These are phyloP conservation scores for Schlechtendalia chinensis DNA, from an alignment of 1,140 invertebrate genomes.

Conservation along the genomic window DNA sequence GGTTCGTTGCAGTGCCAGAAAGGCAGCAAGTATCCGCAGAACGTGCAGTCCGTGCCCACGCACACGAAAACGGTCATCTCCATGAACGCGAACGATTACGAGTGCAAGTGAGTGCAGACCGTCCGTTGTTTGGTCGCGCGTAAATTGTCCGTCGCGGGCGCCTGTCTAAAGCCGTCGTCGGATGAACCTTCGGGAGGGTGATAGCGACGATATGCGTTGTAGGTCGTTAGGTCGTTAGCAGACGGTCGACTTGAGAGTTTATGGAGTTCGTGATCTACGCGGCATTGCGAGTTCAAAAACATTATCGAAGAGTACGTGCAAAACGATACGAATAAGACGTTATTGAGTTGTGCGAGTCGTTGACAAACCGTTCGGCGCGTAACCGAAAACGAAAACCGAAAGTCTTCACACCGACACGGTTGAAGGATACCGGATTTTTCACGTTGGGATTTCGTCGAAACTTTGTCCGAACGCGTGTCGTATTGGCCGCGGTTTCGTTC, in stretches of 20 bases:
- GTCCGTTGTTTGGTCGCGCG: no score
- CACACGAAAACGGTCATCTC: conserved; percentile 83
- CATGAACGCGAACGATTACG: conserved; percentile 79
- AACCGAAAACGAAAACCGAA: no score
- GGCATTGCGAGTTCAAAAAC: conserved; percentile 19
- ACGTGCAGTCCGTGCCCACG: conserved; percentile 69
- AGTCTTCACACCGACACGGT: no score
- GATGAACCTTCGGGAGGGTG: neutral
- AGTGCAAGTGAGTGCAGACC: conserved; percentile 79
- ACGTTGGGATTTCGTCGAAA: no score
- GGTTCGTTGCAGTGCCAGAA: conserved; percentile 87
- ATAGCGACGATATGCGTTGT: conserved; percentile 10
- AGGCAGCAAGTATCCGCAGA: conserved; percentile 71
- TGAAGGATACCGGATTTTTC: no score
- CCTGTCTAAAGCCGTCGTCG: neutral
- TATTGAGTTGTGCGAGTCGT: no score
- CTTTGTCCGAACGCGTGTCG: no score
- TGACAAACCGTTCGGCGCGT: no score
- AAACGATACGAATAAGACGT: neutral
- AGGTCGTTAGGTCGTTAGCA: conserved; percentile 6
- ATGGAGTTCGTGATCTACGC: conserved; percentile 31
- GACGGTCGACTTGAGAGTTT: conserved; percentile 31
- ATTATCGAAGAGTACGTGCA: conserved; percentile 1
- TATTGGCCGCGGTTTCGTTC: no score
- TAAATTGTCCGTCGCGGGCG: no score